Percentiles rank a stretch among this genome's conserved stretches.
phyloP scores from a whole-genome alignment of 2,113 vertebrate genomes.

The Gavialis gangeticus region DNA sequence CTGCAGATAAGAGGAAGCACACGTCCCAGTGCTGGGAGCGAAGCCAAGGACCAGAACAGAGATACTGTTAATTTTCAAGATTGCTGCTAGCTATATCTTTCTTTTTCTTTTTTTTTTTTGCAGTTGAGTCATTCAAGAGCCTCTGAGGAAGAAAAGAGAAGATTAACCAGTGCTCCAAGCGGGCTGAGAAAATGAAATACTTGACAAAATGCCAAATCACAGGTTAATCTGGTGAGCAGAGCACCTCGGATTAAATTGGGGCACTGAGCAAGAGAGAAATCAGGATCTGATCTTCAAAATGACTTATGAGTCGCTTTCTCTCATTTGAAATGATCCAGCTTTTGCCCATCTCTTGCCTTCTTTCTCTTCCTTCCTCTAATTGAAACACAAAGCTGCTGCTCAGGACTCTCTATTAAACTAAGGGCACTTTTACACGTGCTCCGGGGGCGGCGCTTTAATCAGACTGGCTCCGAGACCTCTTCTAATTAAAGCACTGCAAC shows the following conservation, averaged over 20 bases:
- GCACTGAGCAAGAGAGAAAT: neutral
- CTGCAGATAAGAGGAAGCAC: neutral
- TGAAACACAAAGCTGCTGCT: neutral
- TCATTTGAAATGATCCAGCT: neutral
- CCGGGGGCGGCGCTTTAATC: neutral
- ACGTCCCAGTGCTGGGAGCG: rapidly evolving
- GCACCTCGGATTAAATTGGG: neutral
- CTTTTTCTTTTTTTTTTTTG: neutral
- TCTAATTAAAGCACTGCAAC: too few species aligned
- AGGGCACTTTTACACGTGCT: neutral
- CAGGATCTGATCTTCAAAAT: neutral
- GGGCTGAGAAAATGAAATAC: neutral
- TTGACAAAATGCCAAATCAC: neutral
- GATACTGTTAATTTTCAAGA: conserved; percentile 13
- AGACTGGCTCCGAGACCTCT: too few species aligned
- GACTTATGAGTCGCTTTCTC: neutral
- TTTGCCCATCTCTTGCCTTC: neutral
- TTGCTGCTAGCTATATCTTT: conserved; percentile 9
- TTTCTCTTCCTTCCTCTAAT: too few species aligned
- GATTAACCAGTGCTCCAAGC: neutral
- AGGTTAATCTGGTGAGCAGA: neutral
- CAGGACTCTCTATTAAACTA: neutral
- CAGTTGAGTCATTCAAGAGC: conserved; percentile 45
- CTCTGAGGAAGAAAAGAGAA: neutral
- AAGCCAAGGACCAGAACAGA: neutral